These are phyloP conservation scores for Reticulitermes lucifugus DNA, from an alignment of 2,888 invertebrate genomes.

Conservation along the genomic window DNA sequence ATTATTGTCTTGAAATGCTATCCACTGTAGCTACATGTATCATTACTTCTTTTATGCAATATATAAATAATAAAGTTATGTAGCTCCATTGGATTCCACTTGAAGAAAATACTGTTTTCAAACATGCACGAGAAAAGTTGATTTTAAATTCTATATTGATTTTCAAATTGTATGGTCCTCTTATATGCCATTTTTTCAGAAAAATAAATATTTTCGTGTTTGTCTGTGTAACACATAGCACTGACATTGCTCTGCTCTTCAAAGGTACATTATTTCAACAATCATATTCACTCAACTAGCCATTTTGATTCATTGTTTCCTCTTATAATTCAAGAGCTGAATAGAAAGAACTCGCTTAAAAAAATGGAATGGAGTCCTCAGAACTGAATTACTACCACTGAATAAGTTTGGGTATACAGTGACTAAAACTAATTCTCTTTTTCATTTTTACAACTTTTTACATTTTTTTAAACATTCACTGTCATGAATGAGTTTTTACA, in stretches of 20 bases:
- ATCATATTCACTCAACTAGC: neutral
- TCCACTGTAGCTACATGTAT: too few species aligned
- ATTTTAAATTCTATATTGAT: slow-evolving; percentile 3
- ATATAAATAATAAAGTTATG: too few species aligned
- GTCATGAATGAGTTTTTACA: slow-evolving; percentile 4
- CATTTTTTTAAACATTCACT: slow-evolving; percentile 18
- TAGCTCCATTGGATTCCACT: too few species aligned
- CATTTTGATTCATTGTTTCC: slow-evolving; percentile 7
- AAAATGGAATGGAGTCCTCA: slow-evolving; percentile 32
- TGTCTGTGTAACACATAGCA: neutral
- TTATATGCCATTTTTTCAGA: neutral
- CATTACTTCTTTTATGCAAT: too few species aligned
- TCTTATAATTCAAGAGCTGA: neutral
- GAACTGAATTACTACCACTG: slow-evolving; percentile 13
- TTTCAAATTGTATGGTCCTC: slow-evolving; percentile 19
- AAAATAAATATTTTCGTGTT: neutral
- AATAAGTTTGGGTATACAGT: slow-evolving; percentile 22
- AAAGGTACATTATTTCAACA: neutral
- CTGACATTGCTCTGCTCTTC: neutral
- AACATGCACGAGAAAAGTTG: too few species aligned
- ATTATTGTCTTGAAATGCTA: too few species aligned
- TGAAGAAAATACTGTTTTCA: too few species aligned
- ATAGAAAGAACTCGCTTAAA: neutral
- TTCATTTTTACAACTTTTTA: slow-evolving; percentile 21
- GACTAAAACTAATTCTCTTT: neutral